Conservation (phyloP, 1,140 invertebrate species). For the Pentalonia nigronervosa region DNA sequence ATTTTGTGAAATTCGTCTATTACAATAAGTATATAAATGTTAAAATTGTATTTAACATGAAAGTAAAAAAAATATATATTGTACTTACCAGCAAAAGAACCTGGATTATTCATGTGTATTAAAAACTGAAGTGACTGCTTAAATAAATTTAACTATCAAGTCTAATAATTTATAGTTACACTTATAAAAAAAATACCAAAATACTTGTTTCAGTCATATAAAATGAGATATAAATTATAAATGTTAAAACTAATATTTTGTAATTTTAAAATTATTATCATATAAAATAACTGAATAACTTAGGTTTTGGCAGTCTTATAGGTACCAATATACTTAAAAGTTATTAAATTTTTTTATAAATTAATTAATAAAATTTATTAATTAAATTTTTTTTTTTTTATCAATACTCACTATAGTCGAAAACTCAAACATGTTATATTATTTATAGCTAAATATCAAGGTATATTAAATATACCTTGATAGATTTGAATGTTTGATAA, state of each 20-base stretch:
- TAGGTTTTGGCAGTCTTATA: background rate
- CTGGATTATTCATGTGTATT: constrained; percentile 32
- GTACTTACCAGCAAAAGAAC: constrained; percentile 37
- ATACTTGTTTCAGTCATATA: background rate
- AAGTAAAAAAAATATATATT: background rate
- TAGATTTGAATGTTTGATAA: too few relatives aligned
- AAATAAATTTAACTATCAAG: background rate
- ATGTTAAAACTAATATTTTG: background rate
- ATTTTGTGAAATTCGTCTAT: constrained; percentile 39
- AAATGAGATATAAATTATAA: background rate
- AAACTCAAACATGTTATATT: too few relatives aligned
- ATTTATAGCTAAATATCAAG: too few relatives aligned
- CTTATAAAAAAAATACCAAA: background rate
- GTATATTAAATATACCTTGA: too few relatives aligned
- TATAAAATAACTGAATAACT: background rate
- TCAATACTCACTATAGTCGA: too few relatives aligned
- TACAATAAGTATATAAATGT: background rate
- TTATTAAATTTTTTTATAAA: too few relatives aligned
- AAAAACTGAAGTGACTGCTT: background rate
- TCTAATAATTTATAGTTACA: background rate
- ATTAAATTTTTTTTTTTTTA: too few relatives aligned
- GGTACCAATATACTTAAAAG: too few relatives aligned
- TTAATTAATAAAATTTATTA: too few relatives aligned
- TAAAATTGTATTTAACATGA: background rate
- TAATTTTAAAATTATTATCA: background rate